Evolutionary conservation across 2,113 vertebrate species (phyloP).

Genomic region (Marmota flaviventris): DNA sequence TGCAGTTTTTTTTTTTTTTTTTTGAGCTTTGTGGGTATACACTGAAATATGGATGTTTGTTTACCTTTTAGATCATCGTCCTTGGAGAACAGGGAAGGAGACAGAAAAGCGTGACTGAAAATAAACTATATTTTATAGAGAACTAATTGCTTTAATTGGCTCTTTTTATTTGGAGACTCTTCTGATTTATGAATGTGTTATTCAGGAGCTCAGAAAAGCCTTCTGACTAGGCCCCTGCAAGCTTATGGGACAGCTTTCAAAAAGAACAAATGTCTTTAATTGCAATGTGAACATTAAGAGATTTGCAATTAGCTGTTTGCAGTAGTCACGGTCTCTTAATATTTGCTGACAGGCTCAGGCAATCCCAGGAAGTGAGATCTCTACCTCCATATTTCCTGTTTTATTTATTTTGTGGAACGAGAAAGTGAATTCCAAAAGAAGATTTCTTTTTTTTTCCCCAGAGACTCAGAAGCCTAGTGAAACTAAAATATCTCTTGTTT

Average conservation of each 20-base stretch:
- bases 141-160: conserved; percentile 41
- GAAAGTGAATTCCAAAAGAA: neutral
- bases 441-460: conserved; percentile 10
- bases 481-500: neutral
- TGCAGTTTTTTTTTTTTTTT: neutral
- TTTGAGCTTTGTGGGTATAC: neutral
- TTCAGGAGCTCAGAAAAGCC: neutral
- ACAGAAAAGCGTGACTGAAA: neutral
- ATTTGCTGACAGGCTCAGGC: conserved; percentile 27
- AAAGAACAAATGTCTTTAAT: neutral
- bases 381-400: neutral
- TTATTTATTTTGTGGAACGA: conserved; percentile 64
- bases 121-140: neutral
- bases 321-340: neutral
- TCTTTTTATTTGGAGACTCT: conserved; percentile 9
- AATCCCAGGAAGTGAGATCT: conserved; percentile 10
- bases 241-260: neutral
- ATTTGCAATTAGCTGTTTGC: neutral
- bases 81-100: neutral
- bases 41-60: conserved; percentile 25
- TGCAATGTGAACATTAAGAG: neutral
- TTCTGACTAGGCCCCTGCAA: neutral
- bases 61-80: neutral
- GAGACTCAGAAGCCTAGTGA: neutral
- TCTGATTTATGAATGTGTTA: conserved; percentile 27